Base-by-base conservation (phyloP, 1,140 invertebrate species). In the Drosophila pseudoobscura region DNA sequence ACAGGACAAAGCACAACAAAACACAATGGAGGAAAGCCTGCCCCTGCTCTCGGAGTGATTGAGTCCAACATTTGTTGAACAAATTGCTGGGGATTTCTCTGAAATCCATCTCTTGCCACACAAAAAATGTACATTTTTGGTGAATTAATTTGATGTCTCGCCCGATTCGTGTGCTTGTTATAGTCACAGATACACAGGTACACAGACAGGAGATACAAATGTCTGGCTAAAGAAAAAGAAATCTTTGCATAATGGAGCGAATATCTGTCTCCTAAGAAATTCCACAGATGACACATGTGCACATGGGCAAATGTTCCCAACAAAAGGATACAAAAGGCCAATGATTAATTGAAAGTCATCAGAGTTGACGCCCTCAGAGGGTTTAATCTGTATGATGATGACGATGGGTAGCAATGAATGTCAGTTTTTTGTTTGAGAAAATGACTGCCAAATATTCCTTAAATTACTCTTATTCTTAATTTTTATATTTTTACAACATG, bases 1-100 rank as follows among this genome's bases (percentile, higher is more conserved):
- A 35, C 39, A 9, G 54, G 3, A 46, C 7, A 0, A 39, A 43
- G 26, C 47, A 59, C 46, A 45, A 35, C 45, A 57, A 26, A 45
- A 44, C 13, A 41, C 62, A 43, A 22, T 5, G 20, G 7, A 35
- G 31, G 31, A 35, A 35, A 3, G 31, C 31, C 31, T 35, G 31
- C 31, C 8, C 6, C 29, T 31, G 29, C 7, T 7, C 6, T 76
- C 45, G 64, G 53, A 74, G 57, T 80, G 80, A 85, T 80, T 87
- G 73, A 85, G 70, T 68, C 64, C 55, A 75, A 47, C 72, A 80
- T 65, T 85, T 84, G 77, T 56, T 54, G 58, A 64, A 76, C 73
- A 80, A 85, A 84, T 80, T 80, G 82, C 49, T 62, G 50, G 6
- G 17, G 60, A 65, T 80, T 80, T 58, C 43, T 31, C 17, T 45